Base-by-base conservation (phyloP, 2,113 vertebrate species). In the Arizona elegans region DNA sequence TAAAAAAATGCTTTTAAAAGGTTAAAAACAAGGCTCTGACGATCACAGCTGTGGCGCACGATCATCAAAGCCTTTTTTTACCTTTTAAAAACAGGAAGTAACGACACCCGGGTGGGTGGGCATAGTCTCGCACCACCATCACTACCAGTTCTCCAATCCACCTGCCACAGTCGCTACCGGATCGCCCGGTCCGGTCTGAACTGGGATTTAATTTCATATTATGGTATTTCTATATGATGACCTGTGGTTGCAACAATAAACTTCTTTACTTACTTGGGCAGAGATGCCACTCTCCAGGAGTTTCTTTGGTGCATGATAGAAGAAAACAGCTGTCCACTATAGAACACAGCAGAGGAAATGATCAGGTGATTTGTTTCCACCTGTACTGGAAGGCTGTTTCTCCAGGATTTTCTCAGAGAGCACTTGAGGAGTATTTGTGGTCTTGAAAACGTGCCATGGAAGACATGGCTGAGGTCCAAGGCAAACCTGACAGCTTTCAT, bases 401-500 rank as follows among this genome's bases (percentile, higher is more conserved):
- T 96, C 94, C 94, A 94, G 95, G 92, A 95, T 85, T 81, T 70
- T 55, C 86, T 23, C 94, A 75, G 23, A 92, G 90, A 92, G 53
- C 93, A 92, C 91, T 75, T 75, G 24, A 92, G 93, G 96, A 95
- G 55, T 56, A 93, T 87, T 94, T 23, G 0, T n/a, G 50, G 89
- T 90, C 53, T 94, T 96, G 95, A 96, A 93, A 95, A 1, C 0
- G 4, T 89, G 92, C 91, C 95, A 94, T 4, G 86, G 88, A 33
- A 90, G 85, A 93, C 11, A 3, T 54, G 87, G 62, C 88, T 38
- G 87, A 87, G 52, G 33, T 93, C 95, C 96, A 96, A 24, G 5
- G 92, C 95, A 97, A 97, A 96, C 92, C 93, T 93, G 91, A 75
- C 95, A 94, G 85, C 90, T 97, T 97, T 95, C 95, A 95, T 95